Conservation (phyloP, 2,113 vertebrate species). For the Phylloscopus trochilus region DNA sequence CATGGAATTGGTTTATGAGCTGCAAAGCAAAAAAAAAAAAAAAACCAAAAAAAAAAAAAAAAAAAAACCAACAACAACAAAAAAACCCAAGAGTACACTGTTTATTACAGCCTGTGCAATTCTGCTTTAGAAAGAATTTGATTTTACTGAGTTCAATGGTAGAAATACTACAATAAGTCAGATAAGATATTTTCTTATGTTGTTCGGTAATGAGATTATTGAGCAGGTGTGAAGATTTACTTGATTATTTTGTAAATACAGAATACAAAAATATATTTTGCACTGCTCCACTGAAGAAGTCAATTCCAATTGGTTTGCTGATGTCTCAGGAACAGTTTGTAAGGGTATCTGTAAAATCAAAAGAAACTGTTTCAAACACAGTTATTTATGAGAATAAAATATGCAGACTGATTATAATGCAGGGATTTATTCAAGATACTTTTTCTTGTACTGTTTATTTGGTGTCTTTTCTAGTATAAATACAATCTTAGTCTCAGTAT, state of each 20-base stretch:
- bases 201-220: background rate
- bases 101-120: background rate
- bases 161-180: background rate
- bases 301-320: background rate
- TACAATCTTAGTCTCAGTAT: background rate
- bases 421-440: background rate
- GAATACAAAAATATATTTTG: background rate
- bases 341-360: background rate
- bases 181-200: background rate
- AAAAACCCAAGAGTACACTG: background rate
- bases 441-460: background rate
- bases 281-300: background rate
- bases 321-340: background rate
- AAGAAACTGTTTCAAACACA: background rate
- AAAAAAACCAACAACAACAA: background rate
- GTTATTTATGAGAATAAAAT: background rate
- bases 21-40: background rate
- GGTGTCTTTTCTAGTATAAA: background rate
- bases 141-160: background rate
- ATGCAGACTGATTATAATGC: background rate
- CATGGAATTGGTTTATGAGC: background rate
- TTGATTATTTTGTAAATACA: background rate
- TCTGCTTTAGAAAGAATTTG: background rate
- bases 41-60: background rate
- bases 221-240: background rate